These are phyloP conservation scores for Marisa cornuarietis DNA, from an alignment of 1,140 invertebrate genomes.

Conservation along the genomic window DNA sequence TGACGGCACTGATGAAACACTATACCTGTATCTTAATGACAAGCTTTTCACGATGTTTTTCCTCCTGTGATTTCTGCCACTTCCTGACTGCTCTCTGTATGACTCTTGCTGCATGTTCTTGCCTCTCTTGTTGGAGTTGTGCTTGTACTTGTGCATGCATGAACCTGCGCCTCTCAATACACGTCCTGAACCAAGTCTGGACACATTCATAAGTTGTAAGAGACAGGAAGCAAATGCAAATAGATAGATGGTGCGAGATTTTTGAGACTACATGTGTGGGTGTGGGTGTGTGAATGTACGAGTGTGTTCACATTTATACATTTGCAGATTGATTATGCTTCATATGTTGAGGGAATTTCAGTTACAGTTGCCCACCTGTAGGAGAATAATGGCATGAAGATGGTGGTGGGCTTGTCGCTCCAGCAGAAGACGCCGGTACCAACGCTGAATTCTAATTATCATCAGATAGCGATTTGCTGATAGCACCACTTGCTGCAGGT, in stretches of 20 bases:
- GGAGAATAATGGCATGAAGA: conserved; percentile 35
- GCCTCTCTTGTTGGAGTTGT: conserved; percentile 30
- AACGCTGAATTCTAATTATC: conserved; percentile 47
- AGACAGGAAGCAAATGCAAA: not conserved
- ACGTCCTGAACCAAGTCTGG: conserved; percentile 7
- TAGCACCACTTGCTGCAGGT: conserved; percentile 25
- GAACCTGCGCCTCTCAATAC: conserved; percentile 5
- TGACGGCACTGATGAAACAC: too few species aligned
- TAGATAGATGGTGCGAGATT: not conserved
- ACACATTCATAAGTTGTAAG: too few species aligned
- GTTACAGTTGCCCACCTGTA: conserved; percentile 44
- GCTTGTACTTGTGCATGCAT: conserved; percentile 30
- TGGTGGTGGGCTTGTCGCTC: conserved; percentile 36
- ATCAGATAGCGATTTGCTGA: conserved; percentile 33
- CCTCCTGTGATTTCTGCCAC: conserved; percentile 37
- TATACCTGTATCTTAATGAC: conserved; percentile 35
- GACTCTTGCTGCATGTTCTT: conserved; percentile 35
- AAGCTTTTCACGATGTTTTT: conserved; percentile 21
- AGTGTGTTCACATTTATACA: too few species aligned
- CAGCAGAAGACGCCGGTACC: conserved; percentile 34
- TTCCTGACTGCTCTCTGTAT: conserved; percentile 40
- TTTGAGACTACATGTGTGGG: not conserved
- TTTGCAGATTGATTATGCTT: too few species aligned
- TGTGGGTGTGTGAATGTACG: too few species aligned
- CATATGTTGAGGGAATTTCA: too few species aligned